phyloP scores from a whole-genome alignment of 2,888 invertebrate genomes.

The Drosophila phalerata region DNA sequence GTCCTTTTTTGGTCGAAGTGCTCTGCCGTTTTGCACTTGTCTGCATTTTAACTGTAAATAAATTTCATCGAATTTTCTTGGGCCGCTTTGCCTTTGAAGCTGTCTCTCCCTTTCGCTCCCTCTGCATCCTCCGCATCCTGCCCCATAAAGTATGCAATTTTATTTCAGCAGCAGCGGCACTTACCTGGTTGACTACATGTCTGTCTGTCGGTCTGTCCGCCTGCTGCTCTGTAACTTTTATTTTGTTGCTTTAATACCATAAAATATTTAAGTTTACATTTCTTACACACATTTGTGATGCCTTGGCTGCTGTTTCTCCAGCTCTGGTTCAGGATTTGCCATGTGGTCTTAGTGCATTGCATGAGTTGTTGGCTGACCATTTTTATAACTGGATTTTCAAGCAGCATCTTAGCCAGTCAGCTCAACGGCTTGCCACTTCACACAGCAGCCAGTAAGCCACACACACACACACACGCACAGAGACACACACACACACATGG shows the following conservation, averaged over 20 bases:
- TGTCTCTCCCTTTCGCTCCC: background rate
- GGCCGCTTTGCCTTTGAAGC: slow-evolving; percentile 31
- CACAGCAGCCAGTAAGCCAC: slow-evolving; percentile 35
- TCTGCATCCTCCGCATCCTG: slow-evolving; percentile 62
- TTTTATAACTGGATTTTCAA: slow-evolving; percentile 77
- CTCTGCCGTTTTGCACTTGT: slow-evolving; percentile 52
- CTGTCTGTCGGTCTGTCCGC: slow-evolving; percentile 5
- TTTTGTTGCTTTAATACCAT: slow-evolving; percentile 72
- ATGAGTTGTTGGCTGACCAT: slow-evolving; percentile 64
- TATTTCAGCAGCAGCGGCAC: slow-evolving; percentile 71
- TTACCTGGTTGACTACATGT: slow-evolving; percentile 62
- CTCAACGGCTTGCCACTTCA: slow-evolving; percentile 63
- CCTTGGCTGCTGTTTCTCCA: slow-evolving; percentile 35
- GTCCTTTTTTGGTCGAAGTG: slow-evolving; percentile 38
- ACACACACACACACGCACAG: slow-evolving; percentile 10
- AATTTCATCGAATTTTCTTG: slow-evolving; percentile 77
- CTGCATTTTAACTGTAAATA: slow-evolving; percentile 81
- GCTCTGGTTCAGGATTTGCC: slow-evolving; percentile 35
- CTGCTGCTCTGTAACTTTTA: slow-evolving; percentile 39
- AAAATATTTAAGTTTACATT: slow-evolving; percentile 82
- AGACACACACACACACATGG: slow-evolving; percentile 5
- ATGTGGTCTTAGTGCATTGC: slow-evolving; percentile 56
- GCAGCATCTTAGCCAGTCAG: slow-evolving; percentile 60
- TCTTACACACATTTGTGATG: slow-evolving; percentile 52
- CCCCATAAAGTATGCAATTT: slow-evolving; percentile 80